phyloP scores from a whole-genome alignment of 2,888 invertebrate genomes.

The Dicroscelio sp. region DNA sequence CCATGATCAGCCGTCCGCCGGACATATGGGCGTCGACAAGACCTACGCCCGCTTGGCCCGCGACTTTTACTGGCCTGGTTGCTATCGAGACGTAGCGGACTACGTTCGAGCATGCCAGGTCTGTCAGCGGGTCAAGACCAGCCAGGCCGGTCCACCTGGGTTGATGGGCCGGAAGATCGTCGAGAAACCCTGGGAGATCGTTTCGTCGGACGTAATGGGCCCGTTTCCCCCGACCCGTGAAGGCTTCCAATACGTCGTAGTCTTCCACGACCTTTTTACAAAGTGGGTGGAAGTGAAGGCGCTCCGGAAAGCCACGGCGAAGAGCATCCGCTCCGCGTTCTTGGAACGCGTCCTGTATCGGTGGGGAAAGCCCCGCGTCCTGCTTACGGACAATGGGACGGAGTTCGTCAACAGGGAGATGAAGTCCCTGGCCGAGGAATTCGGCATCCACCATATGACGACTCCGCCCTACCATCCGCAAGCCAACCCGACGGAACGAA shows the following conservation, averaged over 20 bases:
- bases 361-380: neutral
- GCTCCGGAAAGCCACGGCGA: neutral
- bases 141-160: neutral
- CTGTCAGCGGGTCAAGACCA: neutral
- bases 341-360: neutral
- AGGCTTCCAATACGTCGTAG: neutral
- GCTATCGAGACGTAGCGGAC: too few relatives aligned
- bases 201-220: too few relatives aligned
- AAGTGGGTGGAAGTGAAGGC: conserved; percentile 33
- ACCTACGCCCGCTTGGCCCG: conserved; percentile 5
- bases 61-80: conserved; percentile 7
- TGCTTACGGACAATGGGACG: neutral
- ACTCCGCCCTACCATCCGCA: too few relatives aligned
- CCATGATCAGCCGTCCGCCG: neutral
- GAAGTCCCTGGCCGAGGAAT: neutral
- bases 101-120: too few relatives aligned
- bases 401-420: neutral
- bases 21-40: conserved; percentile 19
- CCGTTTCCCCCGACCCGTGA: neutral
- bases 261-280: conserved; percentile 31
- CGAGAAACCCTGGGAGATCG: too few relatives aligned
- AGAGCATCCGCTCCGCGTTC: neutral
- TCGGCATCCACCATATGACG: neutral
- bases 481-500: neutral
- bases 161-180: neutral